Base-by-base conservation (phyloP, 2,113 vertebrate genomes). In the Setophaga kirtlandii region DNA sequence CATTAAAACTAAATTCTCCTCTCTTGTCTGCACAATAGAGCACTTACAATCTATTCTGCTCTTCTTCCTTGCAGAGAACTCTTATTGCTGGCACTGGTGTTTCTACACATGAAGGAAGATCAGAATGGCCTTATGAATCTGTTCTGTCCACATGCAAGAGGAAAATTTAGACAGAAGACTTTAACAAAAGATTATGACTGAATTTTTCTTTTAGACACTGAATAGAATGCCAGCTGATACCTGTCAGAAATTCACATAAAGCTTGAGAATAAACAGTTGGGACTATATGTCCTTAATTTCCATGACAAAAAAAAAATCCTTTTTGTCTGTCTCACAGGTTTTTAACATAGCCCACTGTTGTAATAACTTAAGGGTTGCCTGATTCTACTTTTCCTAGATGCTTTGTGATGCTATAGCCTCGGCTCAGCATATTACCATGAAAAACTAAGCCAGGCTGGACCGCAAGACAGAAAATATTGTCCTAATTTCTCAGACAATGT, bases 1-100 rank as follows among this genome's bases (percentile, higher is more conserved):
- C 81, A 89, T 97, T 96, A 95, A 91, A 96, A 87, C 35, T 39
- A 75, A 89, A 87, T 94, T 95, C 64, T 88, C 16, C 30, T 93
- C 62, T 94, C 56, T 50, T 53, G 22, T 84, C 58, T 89, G 46
- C 65, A 69, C 83, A 91, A 73, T 62, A 77, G 49, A 77, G 12
- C 50, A 79, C 21, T 85, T 93, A 56, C 52, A 76, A 87, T 77
- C 81, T 80, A 53, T 79, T 76, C 49, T 65, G 13, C 12, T 73
- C 16, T 87, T 87, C 50, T 83, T 90, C 15, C 46, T 93, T 67
- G 58, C 33, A 91, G 64, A 83, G 41, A 87, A 23, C 74, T 81
- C 24, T 92, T 39, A 44, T 44, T 89, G 33, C 42, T 80, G 39
- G 9, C 41, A 58, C 6, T 46, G n/a, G 53, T 47, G 37, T 82